Base-by-base conservation (phyloP, 2,888 invertebrate species). In the Epirrita christyi region DNA sequence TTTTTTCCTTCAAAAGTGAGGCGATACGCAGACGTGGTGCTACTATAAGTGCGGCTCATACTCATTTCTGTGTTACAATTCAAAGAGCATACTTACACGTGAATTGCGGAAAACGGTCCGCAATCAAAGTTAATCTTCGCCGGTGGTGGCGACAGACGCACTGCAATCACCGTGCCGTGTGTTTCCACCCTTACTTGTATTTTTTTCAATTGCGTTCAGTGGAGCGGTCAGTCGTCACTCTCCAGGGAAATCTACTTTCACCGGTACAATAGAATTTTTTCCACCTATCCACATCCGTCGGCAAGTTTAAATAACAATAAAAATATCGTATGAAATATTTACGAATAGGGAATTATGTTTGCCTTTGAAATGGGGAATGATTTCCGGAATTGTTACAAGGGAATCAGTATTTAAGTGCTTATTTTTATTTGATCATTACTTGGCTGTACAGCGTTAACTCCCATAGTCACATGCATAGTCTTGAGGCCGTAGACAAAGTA, bases 181-280 rank as follows among this genome's bases (percentile, higher is more conserved):
- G 53, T 53, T 27, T 41, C 40, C 10, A n/a, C 10, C 41, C 1
- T 59, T 51, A 52, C 45, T 53, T 44, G 59, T 67, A 76, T 78
- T 83, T 83, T 21, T 83, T 80, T 78, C 81, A 74, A 80, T 81
- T 78, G 63, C 71, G 67, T 72, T 75, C 75, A 78, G 72, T 76
- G 73, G 73, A 70, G 70, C 81, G 83, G 85, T 84, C 86, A 83
- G 76, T 77, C 74, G 62, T 46, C 14, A 44, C 47, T 63, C 87
- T 80, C 87, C 13, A 44, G 88, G 89, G 88, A 88, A 89, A 89
- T 88, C 85, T 85, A 68, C 72, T 68, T 72, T 68, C 64, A 71
- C 75, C 84, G 80, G 82, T 85, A 84, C 83, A 79, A 88, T 86
- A 83, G 81, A 81, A 61, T 82, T 82, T 87, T 85, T 83, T 76